These are phyloP conservation scores for Pao palembangensis DNA, from an alignment of 2,113 vertebrate genomes.

Conservation along the genomic window DNA sequence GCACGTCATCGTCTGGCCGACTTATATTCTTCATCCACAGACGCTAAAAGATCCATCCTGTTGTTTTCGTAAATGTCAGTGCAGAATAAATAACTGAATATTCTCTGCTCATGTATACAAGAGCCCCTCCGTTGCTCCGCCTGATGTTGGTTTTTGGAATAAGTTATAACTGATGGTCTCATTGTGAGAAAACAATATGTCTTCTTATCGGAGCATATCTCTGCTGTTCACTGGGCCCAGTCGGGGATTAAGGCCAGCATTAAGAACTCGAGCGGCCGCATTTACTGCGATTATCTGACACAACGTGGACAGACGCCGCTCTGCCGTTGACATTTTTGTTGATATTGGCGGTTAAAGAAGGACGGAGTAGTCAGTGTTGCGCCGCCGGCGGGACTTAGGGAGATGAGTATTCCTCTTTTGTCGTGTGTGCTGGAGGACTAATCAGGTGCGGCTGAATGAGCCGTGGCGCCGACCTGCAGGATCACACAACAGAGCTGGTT, in stretches of 20 bases:
- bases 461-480: slow-evolving; percentile 44
- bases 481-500: slow-evolving; percentile 42
- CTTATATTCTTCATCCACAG: slow-evolving; percentile 57
- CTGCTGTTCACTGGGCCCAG: slow-evolving; percentile 45
- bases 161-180: slow-evolving; percentile 50
- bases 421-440: slow-evolving; percentile 40
- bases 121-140: slow-evolving; percentile 28
- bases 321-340: slow-evolving; percentile 73
- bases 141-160: slow-evolving; percentile 56
- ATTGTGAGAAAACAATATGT: slow-evolving; percentile 39
- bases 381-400: slow-evolving; percentile 32
- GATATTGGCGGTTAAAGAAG: slow-evolving; percentile 64
- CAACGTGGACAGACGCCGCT: slow-evolving; percentile 48
- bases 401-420: slow-evolving; percentile 44
- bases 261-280: slow-evolving; percentile 53
- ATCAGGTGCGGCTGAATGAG: slow-evolving; percentile 44
- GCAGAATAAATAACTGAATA: slow-evolving; percentile 61
- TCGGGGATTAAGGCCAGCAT: slow-evolving; percentile 48
- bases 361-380: slow-evolving; percentile 40
- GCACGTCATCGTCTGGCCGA: slow-evolving; percentile 41
- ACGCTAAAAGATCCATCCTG: slow-evolving; percentile 47
- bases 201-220: slow-evolving; percentile 45
- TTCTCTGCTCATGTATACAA: slow-evolving; percentile 10
- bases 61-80: slow-evolving; percentile 73
- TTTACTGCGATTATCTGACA: slow-evolving; percentile 59